Base-by-base conservation (phyloP, 2,797 vertebrate genomes). In the Benthosema pterotum region DNA sequence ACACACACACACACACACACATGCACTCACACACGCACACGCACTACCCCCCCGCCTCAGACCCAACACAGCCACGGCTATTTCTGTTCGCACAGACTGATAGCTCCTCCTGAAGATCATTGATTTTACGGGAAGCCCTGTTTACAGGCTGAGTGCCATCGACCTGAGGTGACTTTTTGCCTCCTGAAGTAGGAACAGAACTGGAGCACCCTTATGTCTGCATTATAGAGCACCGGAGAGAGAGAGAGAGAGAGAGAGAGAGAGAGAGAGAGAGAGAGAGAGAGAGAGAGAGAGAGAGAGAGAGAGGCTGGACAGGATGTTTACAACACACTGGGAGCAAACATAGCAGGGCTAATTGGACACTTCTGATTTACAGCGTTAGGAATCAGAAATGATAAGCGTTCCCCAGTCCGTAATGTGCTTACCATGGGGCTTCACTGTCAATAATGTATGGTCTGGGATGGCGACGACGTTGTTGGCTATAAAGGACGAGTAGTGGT, bases 81-180 rank as follows among this genome's bases (percentile, higher is more conserved):
- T 93, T 94, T 94, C 91, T 93, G 93, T 90, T 91, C 86, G n/a
- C 84, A 87, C 91, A 93, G 91, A 93, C 93, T 93, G 93, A 94
- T 94, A 92, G 93, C 93, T 95, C 85, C 95, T 93, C 94, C 96
- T 94, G 95, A 95, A 96, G 95, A 94, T 95, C 96, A 99, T 99
- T 99, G 97, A 99, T 99, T 98, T 98, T 99, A 98, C 96, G 95
- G 98, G 97, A 98, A 99, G 94, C 95, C 92, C 83, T 97, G 96
- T 97, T 98, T 97, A 96, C 96, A 96, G 96, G 95, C 95, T 95
- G 96, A 97, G 95, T 94, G 93, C 94, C 93, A 99, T 99, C 95
- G 97, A 99, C 96, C 96, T 97, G 95, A 95, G 95, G 95, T 96
- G 97, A 97, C 97, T 98, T 95, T 92, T 95, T 95, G 93, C 93